phyloP scores from a whole-genome alignment of 2,888 invertebrate genomes.

The Lochmaea capreae region DNA sequence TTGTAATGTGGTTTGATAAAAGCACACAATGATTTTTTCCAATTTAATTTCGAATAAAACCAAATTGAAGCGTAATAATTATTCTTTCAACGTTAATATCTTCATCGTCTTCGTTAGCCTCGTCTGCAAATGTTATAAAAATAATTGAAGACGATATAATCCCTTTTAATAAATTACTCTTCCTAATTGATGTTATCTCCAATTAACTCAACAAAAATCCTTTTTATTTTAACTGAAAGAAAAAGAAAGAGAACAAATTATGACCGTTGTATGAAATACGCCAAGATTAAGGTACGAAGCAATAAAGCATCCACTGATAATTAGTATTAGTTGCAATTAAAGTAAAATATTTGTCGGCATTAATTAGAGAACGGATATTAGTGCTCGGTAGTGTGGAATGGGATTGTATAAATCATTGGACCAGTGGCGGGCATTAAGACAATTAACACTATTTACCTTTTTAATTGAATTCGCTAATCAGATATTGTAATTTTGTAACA shows the following conservation, averaged over 20 bases:
- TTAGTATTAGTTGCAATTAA: constrained; percentile 36
- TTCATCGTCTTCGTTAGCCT: constrained; percentile 6
- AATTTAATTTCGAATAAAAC: too few relatives aligned
- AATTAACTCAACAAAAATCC: constrained; percentile 25
- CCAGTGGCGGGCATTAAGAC: constrained; percentile 13
- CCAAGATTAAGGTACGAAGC: constrained; percentile 13
- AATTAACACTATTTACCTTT: not conserved
- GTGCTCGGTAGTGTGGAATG: constrained; percentile 22
- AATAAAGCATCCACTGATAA: constrained; percentile 30
- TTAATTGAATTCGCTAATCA: not conserved
- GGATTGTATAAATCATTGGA: constrained; percentile 20
- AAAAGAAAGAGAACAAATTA: constrained; percentile 12
- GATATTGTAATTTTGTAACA: too few relatives aligned
- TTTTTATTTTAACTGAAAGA: not conserved
- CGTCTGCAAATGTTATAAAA: not conserved
- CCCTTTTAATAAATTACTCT: constrained; percentile 17
- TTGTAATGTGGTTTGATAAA: too few relatives aligned
- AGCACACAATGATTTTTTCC: too few relatives aligned
- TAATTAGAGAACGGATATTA: constrained; percentile 33
- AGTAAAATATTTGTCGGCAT: constrained; percentile 36
- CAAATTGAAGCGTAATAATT: too few relatives aligned
- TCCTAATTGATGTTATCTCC: constrained; percentile 29
- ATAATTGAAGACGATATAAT: constrained; percentile 15
- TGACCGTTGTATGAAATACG: constrained; percentile 20
- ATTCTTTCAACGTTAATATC: not conserved